These are phyloP conservation scores for Anarsia innoxiella DNA, from an alignment of 2,888 invertebrate species.

Conservation along the genomic window DNA sequence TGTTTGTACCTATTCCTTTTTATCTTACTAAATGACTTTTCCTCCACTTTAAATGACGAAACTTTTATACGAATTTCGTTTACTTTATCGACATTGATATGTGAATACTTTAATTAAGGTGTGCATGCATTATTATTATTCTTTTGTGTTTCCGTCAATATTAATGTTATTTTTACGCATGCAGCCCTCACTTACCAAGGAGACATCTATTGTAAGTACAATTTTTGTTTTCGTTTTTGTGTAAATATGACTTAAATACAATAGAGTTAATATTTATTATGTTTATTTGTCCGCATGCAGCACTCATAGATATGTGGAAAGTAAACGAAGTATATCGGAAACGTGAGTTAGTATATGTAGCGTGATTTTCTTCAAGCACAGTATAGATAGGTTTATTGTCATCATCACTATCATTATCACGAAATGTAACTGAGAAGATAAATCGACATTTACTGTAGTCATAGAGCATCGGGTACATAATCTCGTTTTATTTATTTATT, in stretches of 20 bases:
- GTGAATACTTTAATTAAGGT: background rate
- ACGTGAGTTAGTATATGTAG: constrained; percentile 61
- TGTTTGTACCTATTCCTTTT: no score
- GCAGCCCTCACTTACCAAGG: constrained; percentile 73
- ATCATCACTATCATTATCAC: no score
- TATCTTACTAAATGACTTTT: no score
- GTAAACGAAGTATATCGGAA: constrained; percentile 66
- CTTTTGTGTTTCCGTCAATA: background rate
- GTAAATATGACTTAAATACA: background rate
- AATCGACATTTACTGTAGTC: no score
- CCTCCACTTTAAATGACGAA: no score
- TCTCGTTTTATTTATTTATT: no score
- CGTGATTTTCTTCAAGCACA: no score
- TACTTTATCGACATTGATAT: background rate
- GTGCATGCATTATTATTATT: constrained; percentile 8
- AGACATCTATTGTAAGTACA: constrained; percentile 70
- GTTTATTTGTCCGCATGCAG: constrained; percentile 46
- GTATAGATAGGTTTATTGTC: no score
- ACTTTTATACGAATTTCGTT: background rate
- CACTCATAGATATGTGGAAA: constrained; percentile 65
- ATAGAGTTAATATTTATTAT: background rate
- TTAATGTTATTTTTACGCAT: constrained; percentile 52
- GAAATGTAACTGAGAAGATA: no score
- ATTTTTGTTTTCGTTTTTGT: constrained; percentile 17
- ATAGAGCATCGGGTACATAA: no score